Base-by-base conservation (phyloP, 1,140 invertebrate genomes). In the Drosophila neocordata region DNA sequence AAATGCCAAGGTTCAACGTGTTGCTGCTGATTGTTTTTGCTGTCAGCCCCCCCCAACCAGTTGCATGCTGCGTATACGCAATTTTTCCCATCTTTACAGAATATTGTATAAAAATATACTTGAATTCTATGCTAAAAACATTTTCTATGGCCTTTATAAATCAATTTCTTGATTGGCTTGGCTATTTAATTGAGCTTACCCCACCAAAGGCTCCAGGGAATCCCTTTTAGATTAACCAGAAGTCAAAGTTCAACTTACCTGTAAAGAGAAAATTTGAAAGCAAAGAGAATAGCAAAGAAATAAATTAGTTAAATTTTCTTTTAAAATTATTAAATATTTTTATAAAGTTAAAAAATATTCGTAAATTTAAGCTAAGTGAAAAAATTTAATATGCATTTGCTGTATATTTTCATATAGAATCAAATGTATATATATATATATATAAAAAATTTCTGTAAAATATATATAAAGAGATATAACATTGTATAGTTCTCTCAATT, bases 1-100 rank as follows among this genome's bases (percentile, higher is more conserved):
- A 85, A 79, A 81, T 87, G 61, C 67, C 82, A 87, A 81, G 68
- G 82, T 75, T 81, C 70, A 78, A 75, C 67, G 65, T 81, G 82
- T 87, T 87, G 74, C 62, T 56, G 53, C 53, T 72, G 79, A 79
- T 83, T 83, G 79, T 83, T 83, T 79, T 79, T 76, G 31, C 52
- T 41, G 31, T 13, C 13, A 1, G 6, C 15, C 15, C 15, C 15
- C 61, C 67, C 65, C 59, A 69, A 78, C 74, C 63, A 77, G 74
- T 75, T 82, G 79, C 73, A 73, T 64, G 34, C 31, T 58, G 68
- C 76, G 69, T 84, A 83, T 83, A 75, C 79, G 79, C 65, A 83
- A 77, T 56, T 48, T 48, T 48, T 48, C 15, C 20, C 7, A 48
- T 15, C 9, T 35, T 15, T 9, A 8, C 27, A 1, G 24, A 55